Conservation (phyloP, 2,888 invertebrate species). For the Chalcis sispes region DNA sequence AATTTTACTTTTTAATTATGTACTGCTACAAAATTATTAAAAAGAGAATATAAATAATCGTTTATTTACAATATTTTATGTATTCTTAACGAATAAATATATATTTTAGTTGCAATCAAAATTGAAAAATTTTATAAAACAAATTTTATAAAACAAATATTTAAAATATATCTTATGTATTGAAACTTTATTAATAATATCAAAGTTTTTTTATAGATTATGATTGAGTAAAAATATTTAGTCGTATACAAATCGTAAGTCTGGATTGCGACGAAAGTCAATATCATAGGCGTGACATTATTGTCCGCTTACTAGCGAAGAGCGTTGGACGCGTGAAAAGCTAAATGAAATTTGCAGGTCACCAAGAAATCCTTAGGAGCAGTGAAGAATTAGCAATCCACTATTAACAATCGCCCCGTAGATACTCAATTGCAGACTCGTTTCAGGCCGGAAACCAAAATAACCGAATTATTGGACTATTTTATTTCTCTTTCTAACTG, state of each 20-base stretch:
- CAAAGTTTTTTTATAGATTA: no score
- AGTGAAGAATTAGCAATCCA: constrained; percentile 60
- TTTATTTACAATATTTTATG: no score
- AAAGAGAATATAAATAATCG: no score
- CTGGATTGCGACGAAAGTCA: not conserved
- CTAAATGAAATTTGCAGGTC: constrained; percentile 13
- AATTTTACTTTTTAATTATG: no score
- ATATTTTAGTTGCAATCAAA: no score
- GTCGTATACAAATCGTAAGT: not conserved
- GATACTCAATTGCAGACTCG: constrained; percentile 62
- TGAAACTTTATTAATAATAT: no score
- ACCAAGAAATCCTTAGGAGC: constrained; percentile 2
- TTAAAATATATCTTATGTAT: no score
- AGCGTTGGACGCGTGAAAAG: not conserved
- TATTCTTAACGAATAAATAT: no score
- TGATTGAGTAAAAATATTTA: not conserved
- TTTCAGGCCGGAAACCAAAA: constrained; percentile 63
- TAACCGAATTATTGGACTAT: constrained; percentile 63
- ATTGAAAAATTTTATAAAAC: no score
- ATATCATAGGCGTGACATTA: not conserved
- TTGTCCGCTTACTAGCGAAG: not conserved
- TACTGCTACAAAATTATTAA: no score
- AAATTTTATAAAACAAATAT: no score
- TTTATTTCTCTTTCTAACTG: constrained; percentile 42
- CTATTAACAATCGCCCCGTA: constrained; percentile 57